These are phyloP conservation scores for Cataglyphis hispanica DNA, from an alignment of 1,140 invertebrate species.

Conservation along the genomic window DNA sequence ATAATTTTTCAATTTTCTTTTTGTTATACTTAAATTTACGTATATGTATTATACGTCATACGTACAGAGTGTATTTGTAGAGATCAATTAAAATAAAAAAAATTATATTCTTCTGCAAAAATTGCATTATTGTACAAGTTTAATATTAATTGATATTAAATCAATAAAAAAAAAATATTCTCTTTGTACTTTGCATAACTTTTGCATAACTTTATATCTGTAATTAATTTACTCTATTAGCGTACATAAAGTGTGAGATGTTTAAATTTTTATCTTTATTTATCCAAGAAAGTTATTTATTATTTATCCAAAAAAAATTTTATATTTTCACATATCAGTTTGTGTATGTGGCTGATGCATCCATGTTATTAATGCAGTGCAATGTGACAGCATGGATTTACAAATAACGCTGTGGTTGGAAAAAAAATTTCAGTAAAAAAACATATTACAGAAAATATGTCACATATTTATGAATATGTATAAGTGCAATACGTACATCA, in stretches of 20 bases:
- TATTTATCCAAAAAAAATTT: constrained; percentile 30
- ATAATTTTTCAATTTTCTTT: constrained; percentile 10
- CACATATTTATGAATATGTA: constrained; percentile 46
- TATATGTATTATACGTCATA: constrained; percentile 17
- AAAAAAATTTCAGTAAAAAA: constrained; percentile 52
- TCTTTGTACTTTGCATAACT: constrained; percentile 67
- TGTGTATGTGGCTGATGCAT: constrained; percentile 71
- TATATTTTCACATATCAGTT: constrained; percentile 42
- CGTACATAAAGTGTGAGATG: constrained; percentile 46
- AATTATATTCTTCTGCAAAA: constrained; percentile 56
- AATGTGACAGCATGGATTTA: constrained; percentile 79
- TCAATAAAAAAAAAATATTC: constrained; percentile 59
- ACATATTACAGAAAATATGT: constrained; percentile 53
- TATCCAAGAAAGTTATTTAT: constrained; percentile 31
- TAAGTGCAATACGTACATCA: constrained; percentile 51
- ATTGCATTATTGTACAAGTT: constrained; percentile 52
- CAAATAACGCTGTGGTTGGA: constrained; percentile 68
- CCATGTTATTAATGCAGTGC: constrained; percentile 65
- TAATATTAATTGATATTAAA: constrained; percentile 48
- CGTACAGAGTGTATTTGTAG: constrained; percentile 59
- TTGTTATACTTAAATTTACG: constrained; percentile 64
- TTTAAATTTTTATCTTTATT: constrained; percentile 19
- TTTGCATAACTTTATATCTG: constrained; percentile 60
- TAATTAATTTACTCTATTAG: constrained; percentile 66
- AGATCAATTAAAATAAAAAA: constrained; percentile 66